Conservation (phyloP, 2,797 vertebrate genomes). For the Onychomys torridus region DNA sequence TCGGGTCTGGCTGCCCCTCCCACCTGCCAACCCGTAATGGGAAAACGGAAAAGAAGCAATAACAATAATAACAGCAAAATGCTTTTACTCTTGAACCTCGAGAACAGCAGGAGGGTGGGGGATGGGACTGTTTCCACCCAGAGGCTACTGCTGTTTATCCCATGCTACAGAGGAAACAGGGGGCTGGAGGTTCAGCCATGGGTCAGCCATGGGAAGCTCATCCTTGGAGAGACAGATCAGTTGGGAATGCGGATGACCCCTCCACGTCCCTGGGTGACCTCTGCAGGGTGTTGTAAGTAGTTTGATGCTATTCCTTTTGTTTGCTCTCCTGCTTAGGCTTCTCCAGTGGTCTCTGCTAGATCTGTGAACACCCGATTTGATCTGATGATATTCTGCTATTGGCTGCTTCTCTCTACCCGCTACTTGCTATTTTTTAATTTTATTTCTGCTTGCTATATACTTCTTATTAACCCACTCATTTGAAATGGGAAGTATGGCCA, state of each 20-base stretch:
- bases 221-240: not conserved
- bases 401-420: not conserved
- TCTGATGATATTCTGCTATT: not conserved
- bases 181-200: not conserved
- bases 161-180: not conserved
- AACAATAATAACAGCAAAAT: not conserved
- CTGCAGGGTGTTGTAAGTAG: not conserved
- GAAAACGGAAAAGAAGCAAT: not conserved
- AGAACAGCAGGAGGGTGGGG: not conserved
- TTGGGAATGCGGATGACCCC: not conserved
- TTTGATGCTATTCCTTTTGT: not conserved
- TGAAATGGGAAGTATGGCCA: not conserved
- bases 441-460: not conserved
- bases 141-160: no score
- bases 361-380: not conserved
- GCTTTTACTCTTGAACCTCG: not conserved
- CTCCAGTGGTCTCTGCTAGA: not conserved
- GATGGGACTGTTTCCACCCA: not conserved
- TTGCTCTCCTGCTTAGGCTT: not conserved
- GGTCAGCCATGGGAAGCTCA: not conserved
- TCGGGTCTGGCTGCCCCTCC: not conserved
- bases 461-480: not conserved
- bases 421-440: no score
- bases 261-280: not conserved
- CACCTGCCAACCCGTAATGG: not conserved